Base-by-base conservation (phyloP, 2,888 invertebrate genomes). In the Zootermopsis nevadensis region DNA sequence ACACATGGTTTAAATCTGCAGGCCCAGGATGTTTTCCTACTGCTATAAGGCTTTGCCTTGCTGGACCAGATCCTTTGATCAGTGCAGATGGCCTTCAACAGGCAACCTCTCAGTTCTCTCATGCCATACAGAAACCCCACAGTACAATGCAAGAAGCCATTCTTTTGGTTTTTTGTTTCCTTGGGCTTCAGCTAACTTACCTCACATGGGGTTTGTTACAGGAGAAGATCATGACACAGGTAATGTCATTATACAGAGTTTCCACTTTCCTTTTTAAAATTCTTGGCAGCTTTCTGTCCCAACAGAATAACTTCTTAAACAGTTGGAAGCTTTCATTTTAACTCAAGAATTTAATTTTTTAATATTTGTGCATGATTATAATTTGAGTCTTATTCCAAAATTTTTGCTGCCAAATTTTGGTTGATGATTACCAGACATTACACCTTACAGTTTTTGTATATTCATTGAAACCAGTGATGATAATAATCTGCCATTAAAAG, bases 221-320 rank as follows among this genome's bases (percentile, higher is more conserved):
- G 90, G 99, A 99, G 90, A 97, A 98, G 91, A 97, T 99, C 83
- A 99, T 99, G 97, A 99, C 99, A 0, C 94, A 94, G 91, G 94
- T 94, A 87, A 79, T 60, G 27, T 27, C 60, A 48, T 48, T 38
- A 48, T 19, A 15, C 48, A 48, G 15, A 48, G 3, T 48, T 48
- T 12, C 10, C 15, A 2, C 15, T 2, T 15, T 19, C 48, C 19
- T 3, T 48, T 3, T 48, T 15, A 48, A 48, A 48, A 48, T 15
- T 19, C 48, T 48, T 48, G 3, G 19, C 48, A 48, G 15, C 3
- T 19, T 48, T 48, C 19, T 48, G 12, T 12, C 19, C 19, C 48
- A 19, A 10, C 10, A 19, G 19, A 48, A 19, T 48, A 19, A 48
- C 48, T 48, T 19, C 19, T 1, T 3, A 3, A 48, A 48, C 19